Percentiles rank a stretch among this genome's conserved stretches.
phyloP scores from a whole-genome alignment of 2,113 vertebrate species.

The Osmerus eperlanus region DNA sequence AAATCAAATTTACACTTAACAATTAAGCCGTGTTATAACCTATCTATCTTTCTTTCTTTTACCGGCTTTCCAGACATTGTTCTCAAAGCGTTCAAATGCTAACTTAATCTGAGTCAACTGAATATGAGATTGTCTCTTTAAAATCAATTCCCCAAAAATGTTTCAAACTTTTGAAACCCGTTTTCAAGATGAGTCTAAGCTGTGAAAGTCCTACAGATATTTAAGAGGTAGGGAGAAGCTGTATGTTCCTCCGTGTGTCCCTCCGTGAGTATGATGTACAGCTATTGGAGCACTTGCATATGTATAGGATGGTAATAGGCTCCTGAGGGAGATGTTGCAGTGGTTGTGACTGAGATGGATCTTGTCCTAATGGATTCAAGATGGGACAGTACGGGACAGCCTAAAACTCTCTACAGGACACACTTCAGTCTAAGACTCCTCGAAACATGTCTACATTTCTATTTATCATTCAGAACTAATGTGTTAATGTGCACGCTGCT shows the following conservation, averaged over 20 bases:
- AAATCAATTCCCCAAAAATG: too few species aligned
- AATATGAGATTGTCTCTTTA: too few species aligned
- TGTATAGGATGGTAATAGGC: constrained; percentile 63
- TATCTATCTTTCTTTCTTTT: neutral
- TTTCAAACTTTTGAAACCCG: too few species aligned
- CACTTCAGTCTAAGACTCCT: too few species aligned
- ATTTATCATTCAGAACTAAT: neutral
- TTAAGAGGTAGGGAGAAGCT: constrained; percentile 29
- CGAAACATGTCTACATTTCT: too few species aligned
- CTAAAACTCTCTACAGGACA: neutral
- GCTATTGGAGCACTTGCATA: constrained; percentile 61
- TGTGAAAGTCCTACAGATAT: constrained; percentile 51
- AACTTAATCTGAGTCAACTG: too few species aligned
- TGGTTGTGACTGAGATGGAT: constrained; percentile 30
- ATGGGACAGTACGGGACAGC: constrained; percentile 39
- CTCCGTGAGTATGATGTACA: constrained; percentile 62
- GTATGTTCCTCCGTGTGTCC: constrained; percentile 51
- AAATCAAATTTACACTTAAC: too few species aligned
- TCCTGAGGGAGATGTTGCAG: constrained; percentile 61
- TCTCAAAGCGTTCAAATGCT: neutral
- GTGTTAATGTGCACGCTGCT: too few species aligned
- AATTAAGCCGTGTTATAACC: too few species aligned
- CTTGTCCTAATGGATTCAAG: constrained; percentile 43
- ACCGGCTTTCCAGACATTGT: too few species aligned
- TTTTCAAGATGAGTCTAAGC: constrained; percentile 17